A percentile compares a stretch with the other conserved stretches of the same genome.
These are phyloP conservation scores for Willowsia nigromaculata DNA, from an alignment of 2,888 invertebrate genomes.

Conservation along the genomic window DNA sequence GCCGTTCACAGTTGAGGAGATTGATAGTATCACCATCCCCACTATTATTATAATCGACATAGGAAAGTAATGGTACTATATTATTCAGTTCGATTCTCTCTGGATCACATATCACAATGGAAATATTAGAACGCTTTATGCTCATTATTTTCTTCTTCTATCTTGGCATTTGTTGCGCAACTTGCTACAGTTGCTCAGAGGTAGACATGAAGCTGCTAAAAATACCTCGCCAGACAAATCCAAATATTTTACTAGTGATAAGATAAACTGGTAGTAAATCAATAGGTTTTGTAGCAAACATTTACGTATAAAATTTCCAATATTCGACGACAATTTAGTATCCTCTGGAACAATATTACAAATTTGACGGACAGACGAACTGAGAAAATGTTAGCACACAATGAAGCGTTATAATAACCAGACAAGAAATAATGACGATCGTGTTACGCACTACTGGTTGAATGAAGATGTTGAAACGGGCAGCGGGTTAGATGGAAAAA, in stretches of 20 bases:
- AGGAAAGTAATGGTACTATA: neutral
- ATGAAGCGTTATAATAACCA: neutral
- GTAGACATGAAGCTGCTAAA: too few relatives aligned
- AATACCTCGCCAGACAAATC: too few relatives aligned
- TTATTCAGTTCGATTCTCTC: neutral
- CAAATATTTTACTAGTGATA: too few relatives aligned
- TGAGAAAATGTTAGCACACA: neutral
- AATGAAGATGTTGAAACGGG: conserved; percentile 21
- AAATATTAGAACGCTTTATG: too few relatives aligned
- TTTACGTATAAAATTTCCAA: too few relatives aligned
- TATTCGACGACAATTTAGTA: neutral
- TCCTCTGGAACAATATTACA: neutral
- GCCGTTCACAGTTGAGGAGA: neutral
- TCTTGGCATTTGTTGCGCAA: too few relatives aligned
- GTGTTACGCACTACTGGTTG: conserved; percentile 7
- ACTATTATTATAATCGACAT: neutral
- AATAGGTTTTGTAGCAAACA: too few relatives aligned
- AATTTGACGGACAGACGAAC: neutral
- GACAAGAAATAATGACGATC: conserved; percentile 13
- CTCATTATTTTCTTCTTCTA: too few relatives aligned
- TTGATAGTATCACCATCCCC: neutral
- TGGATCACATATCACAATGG: too few relatives aligned
- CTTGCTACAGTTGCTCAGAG: too few relatives aligned
- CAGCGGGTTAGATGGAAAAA: neutral
- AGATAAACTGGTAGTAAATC: too few relatives aligned